phyloP scores from a whole-genome alignment of 2,888 invertebrate species.

The Nymphalis urticae region DNA sequence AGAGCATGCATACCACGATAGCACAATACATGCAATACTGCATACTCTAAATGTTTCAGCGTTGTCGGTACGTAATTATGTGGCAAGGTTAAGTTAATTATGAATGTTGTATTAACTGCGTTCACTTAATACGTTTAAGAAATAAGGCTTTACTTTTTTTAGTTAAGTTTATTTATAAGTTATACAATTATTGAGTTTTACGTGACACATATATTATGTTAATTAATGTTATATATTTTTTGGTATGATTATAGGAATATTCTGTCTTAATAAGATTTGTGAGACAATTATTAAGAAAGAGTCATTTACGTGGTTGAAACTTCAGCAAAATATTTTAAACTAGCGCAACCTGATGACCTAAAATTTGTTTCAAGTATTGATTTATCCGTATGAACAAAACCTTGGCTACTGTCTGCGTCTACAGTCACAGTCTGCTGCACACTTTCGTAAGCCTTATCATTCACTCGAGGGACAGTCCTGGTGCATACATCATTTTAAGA shows the following conservation, averaged over 20 bases:
- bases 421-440: not conserved
- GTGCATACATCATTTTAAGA: not conserved
- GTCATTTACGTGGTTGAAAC: not conserved
- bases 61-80: constrained; percentile 14
- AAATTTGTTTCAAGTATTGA: constrained; percentile 8
- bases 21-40: constrained; percentile 1
- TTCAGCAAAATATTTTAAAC: not conserved
- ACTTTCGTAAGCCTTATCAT: not conserved
- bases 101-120: constrained; percentile 7
- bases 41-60: constrained; percentile 25
- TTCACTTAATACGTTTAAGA: no score
- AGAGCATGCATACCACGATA: constrained; percentile 19
- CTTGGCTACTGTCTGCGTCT: not conserved
- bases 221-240: no score
- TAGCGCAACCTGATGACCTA: constrained; percentile 20
- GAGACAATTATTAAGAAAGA: no score
- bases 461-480: not conserved
- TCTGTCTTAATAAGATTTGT: no score
- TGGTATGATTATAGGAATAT: no score
- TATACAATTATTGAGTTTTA: no score
- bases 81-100: constrained; percentile 17
- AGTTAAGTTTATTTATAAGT: no score
- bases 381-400: not conserved
- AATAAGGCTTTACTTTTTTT: no score
- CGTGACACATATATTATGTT: no score